Percentiles rank a stretch among this genome's conserved stretches.
These are phyloP conservation scores for Piscicola geometra DNA, from an alignment of 2,888 invertebrate genomes.

Conservation along the genomic window DNA sequence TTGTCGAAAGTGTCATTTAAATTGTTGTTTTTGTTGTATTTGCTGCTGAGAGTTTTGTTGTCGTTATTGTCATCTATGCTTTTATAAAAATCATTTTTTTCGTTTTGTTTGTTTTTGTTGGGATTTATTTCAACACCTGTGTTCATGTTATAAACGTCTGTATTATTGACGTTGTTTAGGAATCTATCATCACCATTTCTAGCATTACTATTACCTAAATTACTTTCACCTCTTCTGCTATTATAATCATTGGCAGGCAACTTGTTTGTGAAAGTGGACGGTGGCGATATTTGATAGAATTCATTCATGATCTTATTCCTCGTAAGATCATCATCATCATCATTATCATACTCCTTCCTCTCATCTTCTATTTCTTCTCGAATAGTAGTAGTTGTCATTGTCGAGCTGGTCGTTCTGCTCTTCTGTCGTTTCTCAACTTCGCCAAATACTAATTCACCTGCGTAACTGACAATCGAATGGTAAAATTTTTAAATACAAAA, in stretches of 20 bases:
- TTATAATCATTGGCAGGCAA: background rate
- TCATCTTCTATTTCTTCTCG: too few relatives aligned
- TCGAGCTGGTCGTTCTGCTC: too few relatives aligned
- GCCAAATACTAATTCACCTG: constrained; percentile 8
- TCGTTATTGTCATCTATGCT: background rate
- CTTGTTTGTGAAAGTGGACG: background rate
- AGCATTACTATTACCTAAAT: too few relatives aligned
- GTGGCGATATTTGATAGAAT: background rate
- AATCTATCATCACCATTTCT: too few relatives aligned
- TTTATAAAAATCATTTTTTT: background rate
- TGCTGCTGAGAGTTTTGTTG: too few relatives aligned
- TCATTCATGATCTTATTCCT: background rate
- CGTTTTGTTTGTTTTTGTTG: background rate
- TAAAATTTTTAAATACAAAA: too few relatives aligned
- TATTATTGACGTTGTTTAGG: too few relatives aligned
- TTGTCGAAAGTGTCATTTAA: too few relatives aligned
- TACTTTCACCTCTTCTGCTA: background rate
- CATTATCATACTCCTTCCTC: too few relatives aligned
- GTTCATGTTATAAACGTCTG: background rate
- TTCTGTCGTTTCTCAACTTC: too few relatives aligned
- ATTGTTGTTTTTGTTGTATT: too few relatives aligned
- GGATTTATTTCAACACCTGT: background rate
- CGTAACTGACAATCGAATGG: constrained; percentile 15
- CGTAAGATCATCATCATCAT: background rate
- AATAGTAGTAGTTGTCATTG: too few relatives aligned